Evolutionary conservation across 1,140 invertebrate genomes (phyloP).

Genomic region (Zaprionus inermis): DNA sequence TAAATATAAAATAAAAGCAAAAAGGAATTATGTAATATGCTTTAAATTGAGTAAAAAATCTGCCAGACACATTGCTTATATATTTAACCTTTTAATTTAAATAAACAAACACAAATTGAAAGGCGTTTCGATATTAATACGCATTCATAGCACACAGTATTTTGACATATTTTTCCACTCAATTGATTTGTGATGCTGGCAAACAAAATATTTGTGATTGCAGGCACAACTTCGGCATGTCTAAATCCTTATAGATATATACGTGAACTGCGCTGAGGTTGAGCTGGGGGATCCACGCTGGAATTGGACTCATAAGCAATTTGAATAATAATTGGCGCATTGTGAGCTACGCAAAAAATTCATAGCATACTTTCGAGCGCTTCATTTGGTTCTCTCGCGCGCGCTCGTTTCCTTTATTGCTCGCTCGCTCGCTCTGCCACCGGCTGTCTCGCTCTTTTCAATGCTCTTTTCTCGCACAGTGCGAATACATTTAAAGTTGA

Average conservation of each 20-base stretch:
- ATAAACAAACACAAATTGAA: too few species aligned
- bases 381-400: not conserved
- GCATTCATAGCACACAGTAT: too few species aligned
- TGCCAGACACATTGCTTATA: too few species aligned
- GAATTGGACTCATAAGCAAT: constrained; percentile 7
- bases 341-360: constrained; percentile 3
- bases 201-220: not conserved
- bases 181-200: constrained; percentile 3
- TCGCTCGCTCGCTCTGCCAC: not conserved
- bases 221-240: not conserved
- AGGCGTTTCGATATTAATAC: too few species aligned
- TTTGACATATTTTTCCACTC: not conserved
- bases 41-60: too few species aligned
- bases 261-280: not conserved
- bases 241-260: not conserved
- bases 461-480: constrained; percentile 23
- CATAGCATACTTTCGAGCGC: constrained; percentile 40
- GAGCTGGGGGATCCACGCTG: not conserved
- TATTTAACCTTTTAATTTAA: too few species aligned
- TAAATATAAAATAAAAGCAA: too few species aligned
- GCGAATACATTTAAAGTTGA: constrained; percentile 54
- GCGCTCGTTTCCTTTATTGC: not conserved
- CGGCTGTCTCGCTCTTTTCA: not conserved
- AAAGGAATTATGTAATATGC: too few species aligned
- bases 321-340: not conserved